Evolutionary conservation across 1,140 invertebrate species (phyloP), one percentile per base, ranked within the genome.

Genomic region (Drosophila arawakana): DNA sequence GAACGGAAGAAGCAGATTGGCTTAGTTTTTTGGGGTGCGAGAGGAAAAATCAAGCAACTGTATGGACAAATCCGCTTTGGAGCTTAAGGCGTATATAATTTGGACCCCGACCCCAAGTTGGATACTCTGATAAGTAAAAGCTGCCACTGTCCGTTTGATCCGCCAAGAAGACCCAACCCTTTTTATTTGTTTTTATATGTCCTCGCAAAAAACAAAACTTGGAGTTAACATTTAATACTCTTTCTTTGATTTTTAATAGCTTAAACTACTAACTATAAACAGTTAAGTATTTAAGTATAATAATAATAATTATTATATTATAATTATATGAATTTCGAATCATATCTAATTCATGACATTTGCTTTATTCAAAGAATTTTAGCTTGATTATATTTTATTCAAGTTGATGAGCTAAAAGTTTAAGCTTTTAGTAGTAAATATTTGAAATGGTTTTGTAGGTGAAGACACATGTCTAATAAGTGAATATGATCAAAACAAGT

Each of bases 81-180:
- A 74, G 84, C 85, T 89, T 81, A 73, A 80, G 84, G 84, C 84
- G 84, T 78, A 89, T 81, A 89, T 89, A 90, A 89, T 89, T 89
- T 80, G 78, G 68, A 59, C 74, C 72, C 83, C 83, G 59, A 77
- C 74, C 70, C 25, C 25, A 30, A 30, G 4, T 30, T 30, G 2
- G 25, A 30, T 30, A 75, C 74, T 77, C 63, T 66, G 83, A 88
- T 88, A 88, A 83, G 84, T 88, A 73, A 83, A 88, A 77, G 59
- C 71, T 41, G 78, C 67, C 68, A 50, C 67, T 71, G 70, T 55
- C 71, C 66, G 59, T 73, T 86, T 86, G 76, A 86, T 85, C 68
- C 72, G 68, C 25, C 54, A 67, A 46, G 68, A 62, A 61, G 58
- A 54, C 50, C 58, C 41, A 63, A 61, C 49, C 62, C 77, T 72